Base-by-base conservation (phyloP, 2,888 invertebrate species). In the Spodoptera picta region DNA sequence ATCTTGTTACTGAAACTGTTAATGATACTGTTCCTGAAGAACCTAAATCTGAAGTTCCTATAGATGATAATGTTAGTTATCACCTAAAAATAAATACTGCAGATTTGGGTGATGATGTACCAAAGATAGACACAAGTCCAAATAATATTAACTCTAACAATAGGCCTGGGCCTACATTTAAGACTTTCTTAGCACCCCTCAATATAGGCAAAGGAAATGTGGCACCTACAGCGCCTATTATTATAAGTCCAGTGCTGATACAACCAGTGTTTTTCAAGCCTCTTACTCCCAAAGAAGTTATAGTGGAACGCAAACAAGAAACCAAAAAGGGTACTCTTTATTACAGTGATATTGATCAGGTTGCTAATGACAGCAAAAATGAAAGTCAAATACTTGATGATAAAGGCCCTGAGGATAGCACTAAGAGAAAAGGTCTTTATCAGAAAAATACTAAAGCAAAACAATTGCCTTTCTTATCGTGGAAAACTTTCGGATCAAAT, bases 11-110 rank as follows among this genome's bases (percentile, higher is more conserved):
- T 45, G 68, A 74, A 53, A 46, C 61, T 47, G 60, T 62, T 4
- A 58, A 49, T 60, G 70, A 76, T 41, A 51, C 47, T 50, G 31
- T 61, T 23, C 67, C 74, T 56, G 23, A 49, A 43, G 53, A 65
- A 55, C 60, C 49, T 42, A 77, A 65, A 60, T 60, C 69, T 51
- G 80, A 83, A 43, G 65, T 80, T 43, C 68, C 77, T 49, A 83
- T 84, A 52, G 89, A 90, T 67, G 87, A 90, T 69, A 87, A 84
- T 59, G 91, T 94, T 10, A 92, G 91, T 79, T 93, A 94, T 73
- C 92, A 89, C 80, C 86, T 94, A 60, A 94, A 90, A 88, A 93
- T 94, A 77, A 92, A 91, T 65, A 92, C 90, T 12, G 87, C 82
- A 75, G 92, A 92, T 75, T 77, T 89, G 55, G 79, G 74, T 51